Evolutionary conservation across 1,140 invertebrate species (phyloP).

Genomic region (Drosophila ananassae): DNA sequence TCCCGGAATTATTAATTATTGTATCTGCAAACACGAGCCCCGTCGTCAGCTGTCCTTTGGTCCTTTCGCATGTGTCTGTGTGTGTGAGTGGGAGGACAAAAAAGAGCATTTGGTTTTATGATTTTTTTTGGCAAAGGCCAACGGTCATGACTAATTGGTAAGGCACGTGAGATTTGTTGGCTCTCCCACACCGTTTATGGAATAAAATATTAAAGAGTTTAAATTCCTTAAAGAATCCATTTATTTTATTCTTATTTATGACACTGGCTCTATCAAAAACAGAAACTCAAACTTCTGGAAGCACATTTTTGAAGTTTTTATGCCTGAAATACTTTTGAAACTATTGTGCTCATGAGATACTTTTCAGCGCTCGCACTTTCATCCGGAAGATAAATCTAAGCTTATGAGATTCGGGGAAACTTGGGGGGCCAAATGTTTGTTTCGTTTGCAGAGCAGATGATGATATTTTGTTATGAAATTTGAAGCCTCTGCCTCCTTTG

Average conservation of each 20-base stretch:
- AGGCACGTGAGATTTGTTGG: constrained; percentile 28
- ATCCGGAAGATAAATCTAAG: constrained; percentile 32
- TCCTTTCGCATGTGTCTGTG: not conserved
- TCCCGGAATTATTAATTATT: constrained; percentile 81
- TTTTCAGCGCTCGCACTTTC: constrained; percentile 28
- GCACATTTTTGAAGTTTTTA: constrained; percentile 1
- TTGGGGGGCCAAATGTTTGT: constrained; percentile 21
- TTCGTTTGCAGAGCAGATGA: constrained; percentile 5
- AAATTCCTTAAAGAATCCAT: not conserved
- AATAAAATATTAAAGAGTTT: not conserved
- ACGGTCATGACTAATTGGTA: constrained; percentile 61
- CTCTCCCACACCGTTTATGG: not conserved
- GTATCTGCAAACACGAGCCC: constrained; percentile 72
- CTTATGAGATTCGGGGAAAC: constrained; percentile 21
- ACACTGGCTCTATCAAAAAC: not conserved
- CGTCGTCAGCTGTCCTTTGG: constrained; percentile 46
- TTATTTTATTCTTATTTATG: not conserved
- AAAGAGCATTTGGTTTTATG: constrained; percentile 41
- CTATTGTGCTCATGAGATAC: constrained; percentile 16
- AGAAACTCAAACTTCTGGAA: not conserved
- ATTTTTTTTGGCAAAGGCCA: constrained; percentile 45
- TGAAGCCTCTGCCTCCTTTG: constrained; percentile 1
- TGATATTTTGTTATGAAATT: constrained; percentile 20
- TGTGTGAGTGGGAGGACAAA: constrained; percentile 15
- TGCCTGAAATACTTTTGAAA: not conserved